Base-by-base conservation (phyloP, 2,797 vertebrate genomes). In the Gallirallus australis region DNA sequence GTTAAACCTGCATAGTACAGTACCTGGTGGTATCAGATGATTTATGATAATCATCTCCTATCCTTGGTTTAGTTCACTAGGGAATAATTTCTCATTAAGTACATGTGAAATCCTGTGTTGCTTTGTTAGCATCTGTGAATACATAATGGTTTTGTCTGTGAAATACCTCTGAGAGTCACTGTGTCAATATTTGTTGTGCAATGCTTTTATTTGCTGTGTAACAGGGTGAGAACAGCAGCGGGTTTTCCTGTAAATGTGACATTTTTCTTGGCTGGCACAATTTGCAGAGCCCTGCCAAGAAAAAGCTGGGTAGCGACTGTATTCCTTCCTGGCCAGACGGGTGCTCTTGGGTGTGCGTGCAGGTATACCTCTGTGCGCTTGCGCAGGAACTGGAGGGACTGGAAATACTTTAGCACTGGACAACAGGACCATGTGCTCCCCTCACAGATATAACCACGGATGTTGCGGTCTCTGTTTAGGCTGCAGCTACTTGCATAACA, bases 221-320 rank as follows among this genome's bases (percentile, higher is more conserved):
- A 84, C 84, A 80, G 86, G 23, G 48, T 93, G 93, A 96, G 52
- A 90, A 61, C 50, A 93, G 57, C 84, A 82, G 15, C 42, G 77
- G 50, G 14, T 65, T 95, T 96, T 97, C 90, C 92, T 1, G 52
- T 96, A 95, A 97, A 96, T 72, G 72, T 65, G 73, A 72, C 3
- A 6, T 73, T 92, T 92, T 93, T 91, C 82, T 94, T 96, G 80
- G 59, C 71, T 90, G 35, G 77, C 40, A 80, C 8, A 31, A 21
- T 1, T 1, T 37, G 37, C 31, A 79, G 25, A 66, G 17, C 12
- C n/a, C 17, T 92, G 65, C 52, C 79, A 82, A 93, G 54, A 86
- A 88, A 77, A 47, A 40, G 37, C 33, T 54, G 52, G 3, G 9
- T 66, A 64, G 45, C 1, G 3, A 16, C 25, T 61, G 56, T 52